phyloP scores from a whole-genome alignment of 2,797 vertebrate genomes.

The Schizopygopsis pylzovi region DNA sequence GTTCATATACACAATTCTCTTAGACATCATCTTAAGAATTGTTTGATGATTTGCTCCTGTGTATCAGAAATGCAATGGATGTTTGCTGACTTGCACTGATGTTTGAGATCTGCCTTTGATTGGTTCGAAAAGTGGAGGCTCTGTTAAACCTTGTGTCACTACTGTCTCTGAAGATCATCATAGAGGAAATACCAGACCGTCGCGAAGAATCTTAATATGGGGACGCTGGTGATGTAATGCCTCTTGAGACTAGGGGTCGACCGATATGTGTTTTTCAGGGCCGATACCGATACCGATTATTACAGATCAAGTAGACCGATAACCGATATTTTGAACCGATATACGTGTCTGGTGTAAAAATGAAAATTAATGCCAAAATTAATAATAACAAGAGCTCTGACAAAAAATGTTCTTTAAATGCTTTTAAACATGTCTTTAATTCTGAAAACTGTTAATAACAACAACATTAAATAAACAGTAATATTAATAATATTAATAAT shows the following conservation, averaged over 20 bases:
- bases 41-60: background rate
- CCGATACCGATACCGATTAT: too few species aligned
- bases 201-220: conserved; percentile 11
- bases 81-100: background rate
- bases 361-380: too few species aligned
- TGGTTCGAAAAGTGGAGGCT: background rate
- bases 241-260: conserved; percentile 38
- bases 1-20: background rate
- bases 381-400: too few species aligned
- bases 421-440: too few species aligned
- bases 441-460: too few species aligned
- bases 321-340: too few species aligned
- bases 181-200: conserved; percentile 43
- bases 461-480: too few species aligned
- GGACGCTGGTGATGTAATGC: conserved; percentile 44
- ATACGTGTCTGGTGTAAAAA: too few species aligned
- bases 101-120: background rate
- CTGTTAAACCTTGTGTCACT: conserved; percentile 6
- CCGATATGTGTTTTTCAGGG: too few species aligned
- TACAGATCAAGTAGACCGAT: too few species aligned
- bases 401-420: too few species aligned
- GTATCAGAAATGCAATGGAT: background rate
- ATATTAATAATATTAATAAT: too few species aligned
- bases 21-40: background rate
- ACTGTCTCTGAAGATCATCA: conserved; percentile 12